phyloP scores from a whole-genome alignment of 2,797 vertebrate species.

The Lerista edwardsae region DNA sequence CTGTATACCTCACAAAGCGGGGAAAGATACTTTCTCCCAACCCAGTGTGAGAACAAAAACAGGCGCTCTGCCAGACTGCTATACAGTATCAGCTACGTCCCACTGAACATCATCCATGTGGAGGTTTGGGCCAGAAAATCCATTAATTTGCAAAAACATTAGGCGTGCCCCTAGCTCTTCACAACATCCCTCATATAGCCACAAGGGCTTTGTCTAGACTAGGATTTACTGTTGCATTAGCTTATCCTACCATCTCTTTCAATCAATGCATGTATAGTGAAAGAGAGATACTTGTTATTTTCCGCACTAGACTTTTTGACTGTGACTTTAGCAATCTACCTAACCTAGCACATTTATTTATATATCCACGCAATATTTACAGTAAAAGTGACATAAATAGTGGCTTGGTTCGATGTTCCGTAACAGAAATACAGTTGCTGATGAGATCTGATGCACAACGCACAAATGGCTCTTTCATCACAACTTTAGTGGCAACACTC shows the following conservation, averaged over 20 bases:
- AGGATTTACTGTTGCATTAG: slow-evolving; percentile 38
- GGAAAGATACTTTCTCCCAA: neutral
- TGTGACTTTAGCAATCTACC: neutral
- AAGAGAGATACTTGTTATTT: slow-evolving; percentile 12
- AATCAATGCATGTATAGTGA: slow-evolving; percentile 24
- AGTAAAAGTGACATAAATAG: neutral
- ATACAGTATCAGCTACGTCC: neutral
- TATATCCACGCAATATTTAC: neutral
- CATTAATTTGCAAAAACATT: slow-evolving; percentile 38
- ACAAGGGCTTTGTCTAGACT: slow-evolving; percentile 44
- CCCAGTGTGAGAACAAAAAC: neutral
- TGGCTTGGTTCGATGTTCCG: no score
- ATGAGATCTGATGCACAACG: neutral
- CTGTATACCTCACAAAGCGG: neutral
- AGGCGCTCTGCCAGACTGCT: neutral
- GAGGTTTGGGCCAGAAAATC: slow-evolving; percentile 26
- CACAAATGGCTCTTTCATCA: neutral
- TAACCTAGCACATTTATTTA: neutral
- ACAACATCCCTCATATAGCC: slow-evolving; percentile 12
- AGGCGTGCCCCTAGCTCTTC: slow-evolving; percentile 2
- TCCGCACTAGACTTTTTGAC: neutral
- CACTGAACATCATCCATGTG: neutral
- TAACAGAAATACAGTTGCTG: neutral
- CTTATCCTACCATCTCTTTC: slow-evolving; percentile 38
- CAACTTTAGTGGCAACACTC: neutral